Evolutionary conservation across 2,113 vertebrate species (phyloP), one percentile per base, ranked within the genome.

Genomic region (Phalacrocorax carbo): DNA sequence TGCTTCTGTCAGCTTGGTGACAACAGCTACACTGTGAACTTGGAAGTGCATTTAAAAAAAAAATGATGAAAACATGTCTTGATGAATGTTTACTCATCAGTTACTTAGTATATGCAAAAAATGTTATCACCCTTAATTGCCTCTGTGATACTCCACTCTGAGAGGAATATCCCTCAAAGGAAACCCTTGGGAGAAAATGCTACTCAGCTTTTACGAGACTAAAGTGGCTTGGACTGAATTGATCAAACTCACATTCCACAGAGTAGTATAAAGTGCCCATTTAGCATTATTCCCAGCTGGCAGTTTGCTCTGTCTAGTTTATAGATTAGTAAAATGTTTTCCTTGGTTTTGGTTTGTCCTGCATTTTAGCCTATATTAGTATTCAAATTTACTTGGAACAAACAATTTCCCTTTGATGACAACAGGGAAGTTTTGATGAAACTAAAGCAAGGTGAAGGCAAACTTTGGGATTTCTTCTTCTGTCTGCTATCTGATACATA

Each of bases 151-250:
- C 13, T 93, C 62, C 70, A 62, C 62, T 94, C 61, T 82, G 76
- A 90, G 54, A 94, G 29, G 68, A 95, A 71, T 69, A 79, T 85
- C 57, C 55, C 82, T 88, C 77, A 52, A 93, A 91, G 83, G 64
- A 96, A 96, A 88, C 78, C 73, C 82, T 52, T 90, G 78, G 70
- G 94, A 91, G 62, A 95, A 95, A 93, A 86, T 21, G 81, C 34
- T 91, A 4, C 68, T 91, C 51, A n/a, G 91, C 79, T 96, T 96
- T 96, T 94, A 81, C 52, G 64, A 90, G 73, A 78, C 78, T 97
- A 95, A 96, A 85, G 91, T 88, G 79, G 42, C 91, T 96, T 77
- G 81, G 81, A 75, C 79, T 64, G 62, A 94, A 96, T 96, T 90
- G 94, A 93, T 96, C 84, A 91, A 88, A 93, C 58, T 73, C 51